Percentiles rank a stretch among this genome's conserved stretches.
Conservation (phyloP, 2,888 invertebrate genomes). For the Platycheirus rosarum region DNA sequence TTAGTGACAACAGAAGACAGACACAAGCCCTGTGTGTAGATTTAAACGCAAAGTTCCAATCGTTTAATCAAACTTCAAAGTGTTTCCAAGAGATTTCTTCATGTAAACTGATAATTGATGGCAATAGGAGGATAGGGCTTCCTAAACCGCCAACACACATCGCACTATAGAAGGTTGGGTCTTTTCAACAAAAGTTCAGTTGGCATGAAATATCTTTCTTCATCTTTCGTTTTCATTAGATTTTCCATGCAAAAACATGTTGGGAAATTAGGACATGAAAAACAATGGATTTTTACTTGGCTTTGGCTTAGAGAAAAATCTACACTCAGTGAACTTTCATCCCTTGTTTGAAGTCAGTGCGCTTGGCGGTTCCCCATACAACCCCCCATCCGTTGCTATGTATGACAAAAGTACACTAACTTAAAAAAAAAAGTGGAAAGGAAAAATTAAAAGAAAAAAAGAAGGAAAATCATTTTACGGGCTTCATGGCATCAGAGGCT, state of each 20-base stretch:
- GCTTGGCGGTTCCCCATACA: conserved; percentile 8
- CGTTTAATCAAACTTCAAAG: conserved; percentile 73
- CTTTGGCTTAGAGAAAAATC: conserved; percentile 1
- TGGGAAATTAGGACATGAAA: conserved; percentile 59
- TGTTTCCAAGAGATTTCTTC: conserved; percentile 71
- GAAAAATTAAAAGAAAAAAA: conserved; percentile 8
- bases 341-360: conserved; percentile 49
- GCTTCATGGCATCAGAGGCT: conserved; percentile 38
- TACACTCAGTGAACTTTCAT: conserved; percentile 61
- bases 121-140: neutral
- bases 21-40: conserved; percentile 16
- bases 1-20: neutral
- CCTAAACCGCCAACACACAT: neutral
- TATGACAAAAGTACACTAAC: conserved; percentile 29
- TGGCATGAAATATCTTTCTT: conserved; percentile 22
- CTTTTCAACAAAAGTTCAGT: too few species aligned
- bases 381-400: conserved; percentile 10
- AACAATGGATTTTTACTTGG: conserved; percentile 49
- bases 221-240: neutral
- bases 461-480: conserved; percentile 50
- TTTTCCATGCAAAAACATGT: conserved; percentile 29
- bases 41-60: conserved; percentile 57
- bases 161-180: too few species aligned
- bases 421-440: conserved; percentile 1
- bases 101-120: conserved; percentile 68